Conservation (phyloP, 2,113 vertebrate species). For the Microcebus griseorufus region DNA sequence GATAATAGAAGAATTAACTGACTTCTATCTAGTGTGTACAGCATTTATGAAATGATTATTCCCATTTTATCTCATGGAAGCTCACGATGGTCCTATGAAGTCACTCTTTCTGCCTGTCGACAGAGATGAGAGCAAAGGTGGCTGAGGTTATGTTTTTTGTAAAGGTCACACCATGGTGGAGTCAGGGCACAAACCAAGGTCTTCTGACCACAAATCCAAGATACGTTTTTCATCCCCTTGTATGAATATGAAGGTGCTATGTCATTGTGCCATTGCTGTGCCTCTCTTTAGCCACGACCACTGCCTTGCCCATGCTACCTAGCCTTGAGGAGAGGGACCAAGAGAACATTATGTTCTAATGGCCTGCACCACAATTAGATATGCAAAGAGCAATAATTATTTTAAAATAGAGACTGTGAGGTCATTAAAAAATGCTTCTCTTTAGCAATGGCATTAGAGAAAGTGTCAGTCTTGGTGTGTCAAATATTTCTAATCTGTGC, state of each 20-base stretch:
- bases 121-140: background rate
- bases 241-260: background rate
- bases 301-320: background rate
- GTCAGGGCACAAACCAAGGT: background rate
- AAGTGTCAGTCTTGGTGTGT: background rate
- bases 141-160: background rate
- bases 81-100: background rate
- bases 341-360: background rate
- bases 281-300: background rate
- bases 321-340: background rate
- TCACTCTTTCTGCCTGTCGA: background rate
- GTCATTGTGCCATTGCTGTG: fast-evolving
- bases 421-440: conserved; percentile 26
- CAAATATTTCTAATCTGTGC: conserved; percentile 39
- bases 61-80: background rate
- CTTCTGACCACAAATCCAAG: background rate
- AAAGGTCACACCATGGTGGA: background rate
- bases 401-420: conserved; percentile 66
- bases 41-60: background rate
- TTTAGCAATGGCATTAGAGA: background rate
- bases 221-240: no score
- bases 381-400: conserved; percentile 50
- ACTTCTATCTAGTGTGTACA: background rate
- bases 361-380: background rate
- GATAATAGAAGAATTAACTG: background rate